phyloP scores from a whole-genome alignment of 1,140 invertebrate species.

The Sycobia sp. region DNA sequence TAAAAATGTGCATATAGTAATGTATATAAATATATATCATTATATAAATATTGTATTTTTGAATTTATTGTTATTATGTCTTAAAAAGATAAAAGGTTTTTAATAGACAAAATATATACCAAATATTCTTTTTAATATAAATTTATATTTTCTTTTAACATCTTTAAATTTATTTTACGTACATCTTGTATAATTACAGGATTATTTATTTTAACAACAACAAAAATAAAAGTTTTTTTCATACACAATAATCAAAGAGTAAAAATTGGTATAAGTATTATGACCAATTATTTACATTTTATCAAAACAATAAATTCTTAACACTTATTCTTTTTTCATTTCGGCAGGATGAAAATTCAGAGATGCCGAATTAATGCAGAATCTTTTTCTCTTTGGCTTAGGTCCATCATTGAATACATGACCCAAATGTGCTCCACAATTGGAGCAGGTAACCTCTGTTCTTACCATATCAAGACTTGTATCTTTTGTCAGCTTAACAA shows the following conservation, averaged over 20 bases:
- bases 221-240: conserved; percentile 4
- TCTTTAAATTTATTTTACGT: not conserved
- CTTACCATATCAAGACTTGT: conserved; percentile 87
- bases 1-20: too few species aligned
- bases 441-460: conserved; percentile 85
- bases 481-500: conserved; percentile 86
- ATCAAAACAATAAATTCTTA: too few species aligned
- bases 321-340: conserved; percentile 4
- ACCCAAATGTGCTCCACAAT: conserved; percentile 92
- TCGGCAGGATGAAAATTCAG: conserved; percentile 70
- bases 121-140: too few species aligned
- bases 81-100: too few species aligned
- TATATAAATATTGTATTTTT: not conserved
- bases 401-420: conserved; percentile 99
- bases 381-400: conserved; percentile 90
- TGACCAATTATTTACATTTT: too few species aligned
- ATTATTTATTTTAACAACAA: conserved; percentile 8
- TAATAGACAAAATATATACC: too few species aligned
- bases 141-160: conserved; percentile 2
- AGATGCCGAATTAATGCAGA: conserved; percentile 95
- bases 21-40: not conserved
- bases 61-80: not conserved
- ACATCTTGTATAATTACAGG: conserved; percentile 14
- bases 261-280: too few species aligned
- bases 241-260: too few species aligned